Conservation (phyloP, 2,797 vertebrate species). For the Thalassophryne amazonica region DNA sequence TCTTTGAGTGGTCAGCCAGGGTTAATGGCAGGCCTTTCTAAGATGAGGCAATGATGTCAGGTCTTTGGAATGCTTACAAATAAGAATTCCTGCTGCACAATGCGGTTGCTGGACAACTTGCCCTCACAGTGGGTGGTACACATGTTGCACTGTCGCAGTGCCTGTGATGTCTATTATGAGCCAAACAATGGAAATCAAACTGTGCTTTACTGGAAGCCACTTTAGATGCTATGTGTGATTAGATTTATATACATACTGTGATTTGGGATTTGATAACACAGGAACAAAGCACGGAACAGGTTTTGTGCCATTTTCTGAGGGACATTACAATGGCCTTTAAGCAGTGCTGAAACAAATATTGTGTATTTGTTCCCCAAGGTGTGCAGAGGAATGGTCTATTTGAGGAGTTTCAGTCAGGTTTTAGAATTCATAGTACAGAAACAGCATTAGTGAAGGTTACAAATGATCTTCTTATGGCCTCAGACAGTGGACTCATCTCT, state of each 20-base stretch:
- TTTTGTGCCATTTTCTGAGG: slow-evolving; percentile 68
- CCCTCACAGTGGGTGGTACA: slow-evolving; percentile 69
- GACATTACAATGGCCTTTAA: slow-evolving; percentile 61
- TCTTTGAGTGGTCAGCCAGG: slow-evolving; percentile 22
- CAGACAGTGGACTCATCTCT: no score
- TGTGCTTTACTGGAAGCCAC: slow-evolving; percentile 70
- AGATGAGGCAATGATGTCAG: slow-evolving; percentile 59
- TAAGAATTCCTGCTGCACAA: slow-evolving; percentile 77
- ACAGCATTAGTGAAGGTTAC: no score
- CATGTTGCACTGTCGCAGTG: slow-evolving; percentile 54
- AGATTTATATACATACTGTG: slow-evolving; percentile 61
- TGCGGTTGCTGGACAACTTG: slow-evolving; percentile 71
- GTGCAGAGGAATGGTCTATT: slow-evolving; percentile 49
- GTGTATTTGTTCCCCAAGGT: slow-evolving; percentile 55
- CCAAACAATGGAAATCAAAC: slow-evolving; percentile 81
- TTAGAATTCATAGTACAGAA: slow-evolving; percentile 7
- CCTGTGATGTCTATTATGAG: slow-evolving; percentile 68
- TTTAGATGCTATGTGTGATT: slow-evolving; percentile 80
- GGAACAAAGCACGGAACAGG: slow-evolving; percentile 80
- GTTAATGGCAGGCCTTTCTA: slow-evolving; percentile 29
- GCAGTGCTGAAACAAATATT: slow-evolving; percentile 67
- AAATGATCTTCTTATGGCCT: no score
- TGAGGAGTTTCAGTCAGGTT: slow-evolving; percentile 36
- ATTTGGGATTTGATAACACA: slow-evolving; percentile 58
- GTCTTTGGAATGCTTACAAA: slow-evolving; percentile 67